These are phyloP conservation scores for Euphydryas editha DNA, from an alignment of 2,888 invertebrate genomes.

Conservation along the genomic window DNA sequence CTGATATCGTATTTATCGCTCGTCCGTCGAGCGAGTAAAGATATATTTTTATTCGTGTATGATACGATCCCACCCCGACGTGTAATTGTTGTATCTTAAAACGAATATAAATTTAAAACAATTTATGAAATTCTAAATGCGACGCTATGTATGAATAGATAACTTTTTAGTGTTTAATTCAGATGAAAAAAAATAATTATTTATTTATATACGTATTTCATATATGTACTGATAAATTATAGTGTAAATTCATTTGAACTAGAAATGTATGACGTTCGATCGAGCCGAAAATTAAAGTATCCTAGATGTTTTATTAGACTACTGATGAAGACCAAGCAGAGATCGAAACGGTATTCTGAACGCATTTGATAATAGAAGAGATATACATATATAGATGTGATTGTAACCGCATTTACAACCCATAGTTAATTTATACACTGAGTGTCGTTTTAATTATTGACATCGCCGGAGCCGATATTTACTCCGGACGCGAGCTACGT, in stretches of 20 bases:
- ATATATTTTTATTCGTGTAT: slow-evolving; percentile 52
- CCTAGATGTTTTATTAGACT: slow-evolving; percentile 61
- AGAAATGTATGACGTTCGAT: slow-evolving; percentile 73
- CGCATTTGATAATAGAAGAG: slow-evolving; percentile 63
- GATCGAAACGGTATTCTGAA: slow-evolving; percentile 67
- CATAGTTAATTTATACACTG: slow-evolving; percentile 60
- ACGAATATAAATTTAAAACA: slow-evolving; percentile 60
- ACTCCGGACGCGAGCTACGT: slow-evolving; percentile 54
- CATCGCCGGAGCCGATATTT: slow-evolving; percentile 44
- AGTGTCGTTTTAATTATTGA: slow-evolving; percentile 53
- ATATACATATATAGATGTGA: slow-evolving; percentile 42
- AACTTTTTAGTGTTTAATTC: slow-evolving; percentile 74
- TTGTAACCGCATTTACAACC: slow-evolving; percentile 70
- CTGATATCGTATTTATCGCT: slow-evolving; percentile 68
- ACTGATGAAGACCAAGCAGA: slow-evolving; percentile 68
- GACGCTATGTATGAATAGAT: slow-evolving; percentile 79
- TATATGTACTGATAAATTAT: slow-evolving; percentile 58
- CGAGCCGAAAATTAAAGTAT: slow-evolving; percentile 46
- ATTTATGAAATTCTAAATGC: slow-evolving; percentile 71
- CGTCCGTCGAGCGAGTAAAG: slow-evolving; percentile 47
- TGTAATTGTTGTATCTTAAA: slow-evolving; percentile 70
- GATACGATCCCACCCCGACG: slow-evolving; percentile 68
- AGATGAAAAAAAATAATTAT: slow-evolving; percentile 67
- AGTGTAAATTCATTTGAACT: slow-evolving; percentile 74
- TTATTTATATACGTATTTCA: slow-evolving; percentile 65